Evolutionary conservation across 30 jellyfish, hydroid and myxozoan genomes (phyloP).

Genomic region (Chironex yamaguchii): DNA sequence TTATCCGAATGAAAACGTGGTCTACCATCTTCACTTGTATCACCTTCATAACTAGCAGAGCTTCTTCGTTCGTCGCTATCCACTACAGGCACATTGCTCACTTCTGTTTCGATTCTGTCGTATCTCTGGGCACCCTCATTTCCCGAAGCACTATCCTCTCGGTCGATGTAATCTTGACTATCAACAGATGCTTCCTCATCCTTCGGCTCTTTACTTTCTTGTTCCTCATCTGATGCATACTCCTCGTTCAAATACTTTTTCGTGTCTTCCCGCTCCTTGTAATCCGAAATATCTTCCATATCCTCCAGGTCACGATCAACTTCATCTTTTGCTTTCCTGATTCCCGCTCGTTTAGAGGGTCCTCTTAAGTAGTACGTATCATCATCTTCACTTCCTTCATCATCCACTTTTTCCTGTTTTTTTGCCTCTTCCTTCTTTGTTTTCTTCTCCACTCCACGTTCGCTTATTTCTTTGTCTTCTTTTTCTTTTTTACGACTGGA

Average conservation of each 20-base stretch:
- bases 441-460: slow-evolving; percentile 27
- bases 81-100: not conserved
- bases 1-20: slow-evolving; percentile 2
- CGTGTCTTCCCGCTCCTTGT: slow-evolving; percentile 37
- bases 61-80: slow-evolving; percentile 27
- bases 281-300: not conserved
- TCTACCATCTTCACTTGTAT: slow-evolving; percentile 14
- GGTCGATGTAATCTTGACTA: not conserved
- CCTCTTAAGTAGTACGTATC: slow-evolving; percentile 25
- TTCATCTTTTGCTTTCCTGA: not conserved
- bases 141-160: slow-evolving; percentile 39
- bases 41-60: slow-evolving; percentile 11
- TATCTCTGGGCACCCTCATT: slow-evolving; percentile 24
- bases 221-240: not conserved
- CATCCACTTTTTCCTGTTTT: slow-evolving; percentile 12
- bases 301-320: slow-evolving; percentile 39
- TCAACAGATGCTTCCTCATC: slow-evolving; percentile 27
- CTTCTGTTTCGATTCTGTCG: not conserved
- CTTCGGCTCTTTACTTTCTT: not conserved
- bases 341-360: slow-evolving; percentile 7
- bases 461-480: not conserved
- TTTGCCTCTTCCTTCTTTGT: slow-evolving; percentile 1
- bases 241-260: not conserved
- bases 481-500: slow-evolving; percentile 23
- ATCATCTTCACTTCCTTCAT: slow-evolving; percentile 33